These are phyloP conservation scores for Theropithecus gelada DNA, from an alignment of 2,113 vertebrate species.

Conservation along the genomic window DNA sequence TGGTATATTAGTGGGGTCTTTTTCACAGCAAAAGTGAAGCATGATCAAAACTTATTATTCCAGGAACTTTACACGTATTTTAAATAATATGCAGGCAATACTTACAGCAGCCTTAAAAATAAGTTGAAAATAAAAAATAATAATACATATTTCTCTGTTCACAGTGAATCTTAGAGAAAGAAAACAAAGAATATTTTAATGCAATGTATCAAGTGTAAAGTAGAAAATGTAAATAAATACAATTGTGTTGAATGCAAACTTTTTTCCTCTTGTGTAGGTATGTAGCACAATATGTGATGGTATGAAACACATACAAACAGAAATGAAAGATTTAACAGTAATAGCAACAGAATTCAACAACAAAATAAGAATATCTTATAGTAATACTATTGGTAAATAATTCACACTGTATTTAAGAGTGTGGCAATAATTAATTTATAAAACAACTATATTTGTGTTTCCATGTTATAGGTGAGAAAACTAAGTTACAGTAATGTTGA, in stretches of 20 bases:
- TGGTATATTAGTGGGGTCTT: background rate
- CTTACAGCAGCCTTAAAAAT: background rate
- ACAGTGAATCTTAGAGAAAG: background rate
- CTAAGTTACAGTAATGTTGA: background rate
- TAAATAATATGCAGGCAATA: background rate
- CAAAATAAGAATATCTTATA: background rate
- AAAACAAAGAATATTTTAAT: background rate
- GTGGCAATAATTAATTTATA: background rate
- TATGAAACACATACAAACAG: background rate
- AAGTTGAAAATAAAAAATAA: background rate
- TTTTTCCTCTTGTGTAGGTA: background rate
- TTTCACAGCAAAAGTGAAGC: background rate
- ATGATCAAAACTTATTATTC: background rate
- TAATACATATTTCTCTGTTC: background rate
- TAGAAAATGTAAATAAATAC: background rate
- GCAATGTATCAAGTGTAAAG: background rate
- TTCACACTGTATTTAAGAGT: background rate
- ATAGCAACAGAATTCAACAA: background rate
- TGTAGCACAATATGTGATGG: background rate
- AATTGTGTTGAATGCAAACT: background rate
- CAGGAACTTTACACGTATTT: background rate
- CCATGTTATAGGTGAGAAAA: background rate
- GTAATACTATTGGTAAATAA: background rate
- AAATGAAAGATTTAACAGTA: background rate
- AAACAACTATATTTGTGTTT: background rate